Base-by-base conservation (phyloP, 2,888 invertebrate genomes). In the Bibio marci region DNA sequence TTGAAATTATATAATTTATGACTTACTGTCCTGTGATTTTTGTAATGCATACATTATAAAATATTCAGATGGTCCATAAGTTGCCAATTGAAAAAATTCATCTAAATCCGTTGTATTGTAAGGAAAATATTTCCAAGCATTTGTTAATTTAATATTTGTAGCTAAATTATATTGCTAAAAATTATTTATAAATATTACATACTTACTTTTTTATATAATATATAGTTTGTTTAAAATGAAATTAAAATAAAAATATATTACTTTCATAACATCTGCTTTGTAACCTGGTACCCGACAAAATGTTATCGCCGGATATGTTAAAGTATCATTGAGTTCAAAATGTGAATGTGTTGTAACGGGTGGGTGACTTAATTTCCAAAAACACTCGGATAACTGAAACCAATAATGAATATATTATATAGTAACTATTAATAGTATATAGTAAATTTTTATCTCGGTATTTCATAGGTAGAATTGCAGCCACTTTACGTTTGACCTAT, bases 301-400 rank as follows among this genome's bases (percentile, higher is more conserved):
- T 0, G 79, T 80, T 1, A 80, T 51, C 34, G 76, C 74, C 1
- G 80, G 79, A 57, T 77, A 78, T 45, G 65, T 56, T 38, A 80
- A 63, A 0, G 73, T 71, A 25, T 73, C 67, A 52, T 79, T 79
- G 40, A 76, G 65, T 46, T 68, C 68, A 44, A 76, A 76, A 49
- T 71, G 71, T 0, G 77, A 73, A 55, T 76, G 71, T 2, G 79
- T 79, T 1, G 76, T 71, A 25, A 76, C 67, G 0, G 79, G 78
- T 1, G 73, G 73, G 44, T 69, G 52, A 7, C 67, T 53, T 39
- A 79, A 51, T 52, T 79, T 79, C 17, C 54, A 47, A 5, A 76
- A 58, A 49, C 76, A 77, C 44, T 66, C 65, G 37, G 65, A 54
- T 28, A 78, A 61, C 76, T 76, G n/a, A n/a, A n/a, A n/a, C n/a